Base-by-base conservation (phyloP, 2,888 invertebrate genomes). In the Pandemis heparana region DNA sequence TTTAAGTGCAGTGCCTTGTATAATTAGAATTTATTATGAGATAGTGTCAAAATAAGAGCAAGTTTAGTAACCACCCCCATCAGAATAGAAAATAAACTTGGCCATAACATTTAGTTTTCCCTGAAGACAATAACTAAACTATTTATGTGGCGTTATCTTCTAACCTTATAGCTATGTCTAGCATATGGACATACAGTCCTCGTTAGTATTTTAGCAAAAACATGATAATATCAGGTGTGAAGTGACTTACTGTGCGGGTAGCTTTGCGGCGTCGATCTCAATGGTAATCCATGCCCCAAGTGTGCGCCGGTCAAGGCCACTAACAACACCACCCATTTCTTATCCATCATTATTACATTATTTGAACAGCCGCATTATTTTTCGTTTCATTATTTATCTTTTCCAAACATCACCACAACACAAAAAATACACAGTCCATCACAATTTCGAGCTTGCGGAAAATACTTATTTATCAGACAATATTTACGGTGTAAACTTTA, bases 381-480 rank as follows among this genome's bases (percentile, higher is more conserved):
- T 92, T 82, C 88, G 88, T 92, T 90, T 92, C 92, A 93, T 92
- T 92, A 92, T 93, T 91, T 89, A 89, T 87, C 81, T 86, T 89
- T 91, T 89, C 89, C 85, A 89, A 88, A 91, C 89, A 91, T 89
- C 92, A 92, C 88, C 89, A 93, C 87, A 92, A 89, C 90, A 91
- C 91, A 93, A 91, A 90, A 93, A 92, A 92, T 92, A 91, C 90
- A 92, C 92, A 88, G 92, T 94, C 88, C 92, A 90, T 90, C 92
- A 91, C 91, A 90, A 88, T 85, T 87, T 89, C 87, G 80, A 86
- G 89, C 87, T 86, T 78, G 80, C 80, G 80, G 79, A 80, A 85
- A 86, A 85, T 85, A 86, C 79, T 80, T 80, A 76, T 82, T 82
- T 83, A 87, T 87, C 80, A 83, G 80, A 78, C 76, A 81, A 85